Evolutionary conservation across 1,140 invertebrate genomes (phyloP).

Genomic region (Zaprionus camerounensis): DNA sequence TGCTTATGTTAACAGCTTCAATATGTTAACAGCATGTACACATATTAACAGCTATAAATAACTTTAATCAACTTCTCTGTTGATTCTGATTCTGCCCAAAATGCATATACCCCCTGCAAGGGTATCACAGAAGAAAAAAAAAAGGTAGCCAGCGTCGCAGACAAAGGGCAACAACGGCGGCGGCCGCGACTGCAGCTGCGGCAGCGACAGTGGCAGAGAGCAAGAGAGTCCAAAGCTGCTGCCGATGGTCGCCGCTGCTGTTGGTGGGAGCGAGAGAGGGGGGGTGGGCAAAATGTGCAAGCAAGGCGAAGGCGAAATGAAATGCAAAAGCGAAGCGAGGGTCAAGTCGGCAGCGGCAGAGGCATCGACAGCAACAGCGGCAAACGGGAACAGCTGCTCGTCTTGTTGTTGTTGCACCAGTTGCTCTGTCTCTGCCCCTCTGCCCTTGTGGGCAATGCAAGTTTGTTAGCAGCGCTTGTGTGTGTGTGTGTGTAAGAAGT

Average conservation of each 20-base stretch:
- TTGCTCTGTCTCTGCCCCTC: slow-evolving; percentile 32
- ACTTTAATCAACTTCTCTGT: too few species aligned
- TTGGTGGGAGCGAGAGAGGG: slow-evolving; percentile 7
- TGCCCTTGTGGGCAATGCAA: slow-evolving; percentile 48
- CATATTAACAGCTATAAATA: too few species aligned
- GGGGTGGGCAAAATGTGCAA: slow-evolving; percentile 2
- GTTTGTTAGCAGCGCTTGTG: slow-evolving; percentile 23
- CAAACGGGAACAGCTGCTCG: slow-evolving; percentile 53
- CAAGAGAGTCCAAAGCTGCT: slow-evolving; percentile 15
- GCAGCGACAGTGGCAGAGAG: neutral
- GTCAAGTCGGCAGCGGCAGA: slow-evolving; percentile 19
- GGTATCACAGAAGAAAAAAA: slow-evolving; percentile 13
- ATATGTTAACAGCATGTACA: too few species aligned
- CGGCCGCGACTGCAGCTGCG: neutral
- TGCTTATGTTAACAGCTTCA: too few species aligned
- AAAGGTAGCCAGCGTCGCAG: slow-evolving; percentile 31
- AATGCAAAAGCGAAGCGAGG: slow-evolving; percentile 50
- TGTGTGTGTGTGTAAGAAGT: slow-evolving; percentile 52
- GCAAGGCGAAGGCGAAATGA: slow-evolving; percentile 24
- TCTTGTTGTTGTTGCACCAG: slow-evolving; percentile 14
- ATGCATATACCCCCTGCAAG: too few species aligned
- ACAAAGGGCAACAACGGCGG: slow-evolving; percentile 30
- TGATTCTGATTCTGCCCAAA: too few species aligned
- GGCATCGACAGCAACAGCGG: slow-evolving; percentile 3
- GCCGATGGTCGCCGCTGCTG: neutral